phyloP scores from a whole-genome alignment of 2,113 vertebrate genomes.

The Scomber colias region DNA sequence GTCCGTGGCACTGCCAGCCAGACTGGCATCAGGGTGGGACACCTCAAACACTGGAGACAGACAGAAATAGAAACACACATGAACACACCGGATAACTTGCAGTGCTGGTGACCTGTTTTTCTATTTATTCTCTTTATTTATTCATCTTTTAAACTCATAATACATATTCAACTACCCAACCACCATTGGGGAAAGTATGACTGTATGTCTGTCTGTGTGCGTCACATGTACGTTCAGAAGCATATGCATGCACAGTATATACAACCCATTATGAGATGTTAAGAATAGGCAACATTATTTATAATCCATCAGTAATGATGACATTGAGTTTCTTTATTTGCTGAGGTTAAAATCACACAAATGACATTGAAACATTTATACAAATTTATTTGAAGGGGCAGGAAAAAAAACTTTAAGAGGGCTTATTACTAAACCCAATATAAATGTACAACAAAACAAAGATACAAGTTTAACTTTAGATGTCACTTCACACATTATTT shows the following conservation, averaged over 20 bases:
- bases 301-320: neutral
- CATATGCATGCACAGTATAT: neutral
- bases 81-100: neutral
- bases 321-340: slow-evolving; percentile 8
- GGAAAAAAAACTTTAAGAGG: neutral
- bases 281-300: neutral
- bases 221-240: neutral
- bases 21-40: slow-evolving; percentile 59
- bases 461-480: too few species aligned
- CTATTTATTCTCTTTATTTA: slow-evolving; percentile 36
- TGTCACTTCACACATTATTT: too few species aligned
- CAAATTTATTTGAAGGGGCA: neutral
- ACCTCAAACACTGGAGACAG: slow-evolving; percentile 55
- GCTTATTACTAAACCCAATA: too few species aligned
- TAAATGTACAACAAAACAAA: too few species aligned
- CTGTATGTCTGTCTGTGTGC: slow-evolving; percentile 19
- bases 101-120: slow-evolving; percentile 34
- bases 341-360: neutral
- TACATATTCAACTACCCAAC: slow-evolving; percentile 45
- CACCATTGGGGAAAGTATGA: slow-evolving; percentile 30
- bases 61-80: slow-evolving; percentile 48
- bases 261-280: neutral
- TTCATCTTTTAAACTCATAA: slow-evolving; percentile 46
- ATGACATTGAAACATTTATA: neutral
- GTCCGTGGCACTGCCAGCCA: slow-evolving; percentile 34